Evolutionary conservation across 2,888 invertebrate genomes (phyloP).

Genomic region (Iphiclides podalirius): DNA sequence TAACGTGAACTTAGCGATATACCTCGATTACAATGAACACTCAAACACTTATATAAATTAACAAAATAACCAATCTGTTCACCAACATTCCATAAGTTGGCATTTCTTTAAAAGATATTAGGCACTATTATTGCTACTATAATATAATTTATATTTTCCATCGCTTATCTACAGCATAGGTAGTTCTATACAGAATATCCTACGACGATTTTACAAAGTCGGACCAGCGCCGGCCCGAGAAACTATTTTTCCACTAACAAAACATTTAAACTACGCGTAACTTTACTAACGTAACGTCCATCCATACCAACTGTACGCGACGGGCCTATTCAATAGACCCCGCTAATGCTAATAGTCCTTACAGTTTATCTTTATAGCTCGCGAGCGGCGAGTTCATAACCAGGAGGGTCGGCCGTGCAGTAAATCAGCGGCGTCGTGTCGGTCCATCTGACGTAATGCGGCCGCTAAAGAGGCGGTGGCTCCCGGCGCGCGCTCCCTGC

Average conservation of each 20-base stretch:
- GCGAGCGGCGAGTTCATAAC: constrained; percentile 60
- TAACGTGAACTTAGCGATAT: constrained; percentile 42
- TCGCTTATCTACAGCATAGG: constrained; percentile 74
- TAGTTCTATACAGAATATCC: constrained; percentile 75
- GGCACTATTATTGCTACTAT: constrained; percentile 79
- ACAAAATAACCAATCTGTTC: constrained; percentile 65
- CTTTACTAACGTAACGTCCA: constrained; percentile 52
- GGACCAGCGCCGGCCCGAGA: constrained; percentile 54
- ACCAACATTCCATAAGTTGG: constrained; percentile 47
- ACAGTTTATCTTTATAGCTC: not conserved
- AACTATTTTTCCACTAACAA: constrained; percentile 63
- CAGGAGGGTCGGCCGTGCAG: constrained; percentile 70
- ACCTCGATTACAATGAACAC: constrained; percentile 51
- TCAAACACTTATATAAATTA: constrained; percentile 69
- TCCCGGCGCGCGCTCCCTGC: constrained; percentile 90
- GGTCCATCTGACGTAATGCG: constrained; percentile 66
- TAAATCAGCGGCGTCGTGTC: constrained; percentile 69
- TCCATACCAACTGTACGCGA: constrained; percentile 33
- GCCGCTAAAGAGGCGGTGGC: constrained; percentile 87
- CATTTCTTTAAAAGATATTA: constrained; percentile 73
- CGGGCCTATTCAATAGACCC: constrained; percentile 34
- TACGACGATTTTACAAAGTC: constrained; percentile 70
- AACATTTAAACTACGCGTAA: constrained; percentile 69
- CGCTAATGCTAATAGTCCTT: constrained; percentile 1
- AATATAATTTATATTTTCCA: constrained; percentile 64